phyloP scores from a whole-genome alignment of 1,140 invertebrate genomes.

The Drosophila cardini region DNA sequence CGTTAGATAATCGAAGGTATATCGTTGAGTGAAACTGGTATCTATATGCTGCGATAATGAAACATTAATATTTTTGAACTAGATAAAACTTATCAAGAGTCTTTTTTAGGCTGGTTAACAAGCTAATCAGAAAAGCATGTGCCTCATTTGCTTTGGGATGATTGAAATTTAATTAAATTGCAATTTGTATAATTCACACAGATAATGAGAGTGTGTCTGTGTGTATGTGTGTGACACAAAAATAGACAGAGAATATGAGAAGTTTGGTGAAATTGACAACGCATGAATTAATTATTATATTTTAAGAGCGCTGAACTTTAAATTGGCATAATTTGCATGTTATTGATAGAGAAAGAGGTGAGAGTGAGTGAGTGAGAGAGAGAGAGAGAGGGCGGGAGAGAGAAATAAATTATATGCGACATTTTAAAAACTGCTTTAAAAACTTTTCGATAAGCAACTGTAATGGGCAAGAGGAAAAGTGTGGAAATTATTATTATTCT shows the following conservation, averaged over 20 bases:
- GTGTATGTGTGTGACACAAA: not conserved
- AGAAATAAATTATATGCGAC: slow-evolving; percentile 44
- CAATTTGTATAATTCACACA: slow-evolving; percentile 35
- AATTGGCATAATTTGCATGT: slow-evolving; percentile 37
- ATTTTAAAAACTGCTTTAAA: slow-evolving; percentile 64
- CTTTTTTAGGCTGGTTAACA: not conserved
- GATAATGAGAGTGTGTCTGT: not conserved
- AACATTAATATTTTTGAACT: too few species aligned
- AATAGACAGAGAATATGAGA: slow-evolving; percentile 22
- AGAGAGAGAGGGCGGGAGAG: slow-evolving; percentile 12
- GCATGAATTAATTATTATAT: slow-evolving; percentile 60
- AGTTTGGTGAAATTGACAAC: slow-evolving; percentile 40
- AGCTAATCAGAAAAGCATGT: slow-evolving; percentile 47
- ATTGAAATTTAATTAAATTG: slow-evolving; percentile 70
- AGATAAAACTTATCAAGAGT: not conserved
- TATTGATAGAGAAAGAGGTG: slow-evolving; percentile 24
- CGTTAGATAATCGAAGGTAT: too few species aligned
- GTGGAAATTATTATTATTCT: slow-evolving; percentile 5
- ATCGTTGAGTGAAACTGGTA: too few species aligned
- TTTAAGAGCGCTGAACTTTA: slow-evolving; percentile 43
- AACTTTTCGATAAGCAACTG: slow-evolving; percentile 29
- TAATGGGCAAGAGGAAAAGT: not conserved
- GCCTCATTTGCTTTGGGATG: slow-evolving; percentile 50
- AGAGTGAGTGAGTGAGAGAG: slow-evolving; percentile 11
- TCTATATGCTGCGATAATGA: too few species aligned